Conservation (phyloP, 2,888 invertebrate species). For the Eupithecia subumbrata region DNA sequence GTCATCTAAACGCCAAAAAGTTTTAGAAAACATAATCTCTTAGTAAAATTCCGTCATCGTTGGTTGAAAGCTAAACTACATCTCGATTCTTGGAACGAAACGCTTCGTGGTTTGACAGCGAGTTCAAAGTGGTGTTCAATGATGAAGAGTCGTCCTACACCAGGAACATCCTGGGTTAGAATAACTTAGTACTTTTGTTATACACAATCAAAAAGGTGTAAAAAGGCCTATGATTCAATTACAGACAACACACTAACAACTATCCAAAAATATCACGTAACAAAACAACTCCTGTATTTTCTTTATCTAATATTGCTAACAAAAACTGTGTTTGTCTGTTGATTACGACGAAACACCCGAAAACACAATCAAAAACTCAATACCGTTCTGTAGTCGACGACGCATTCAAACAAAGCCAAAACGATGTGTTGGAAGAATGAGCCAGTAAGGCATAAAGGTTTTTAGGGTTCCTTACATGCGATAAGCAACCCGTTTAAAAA, state of each 20-base stretch:
- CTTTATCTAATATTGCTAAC: constrained; percentile 19
- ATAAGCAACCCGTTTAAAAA: not conserved
- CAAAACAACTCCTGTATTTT: constrained; percentile 1
- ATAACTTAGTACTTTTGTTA: no score
- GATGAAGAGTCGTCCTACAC: no score
- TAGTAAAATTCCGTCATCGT: no score
- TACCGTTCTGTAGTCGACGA: constrained; percentile 27
- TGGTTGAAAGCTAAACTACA: no score
- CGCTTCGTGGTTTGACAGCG: no score
- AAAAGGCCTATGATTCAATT: not conserved
- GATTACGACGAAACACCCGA: constrained; percentile 25
- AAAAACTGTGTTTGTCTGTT: constrained; percentile 19
- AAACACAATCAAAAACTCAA: constrained; percentile 38
- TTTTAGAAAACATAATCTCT: no score
- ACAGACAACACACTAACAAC: not conserved
- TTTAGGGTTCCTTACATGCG: not conserved
- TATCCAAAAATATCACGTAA: not conserved
- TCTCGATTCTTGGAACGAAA: no score
- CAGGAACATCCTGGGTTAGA: no score
- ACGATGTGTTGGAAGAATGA: constrained; percentile 39
- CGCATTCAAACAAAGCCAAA: constrained; percentile 40
- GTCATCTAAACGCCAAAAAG: no score
- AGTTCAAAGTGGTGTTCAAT: no score
- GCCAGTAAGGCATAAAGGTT: not conserved
- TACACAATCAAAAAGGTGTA: not conserved